Conservation (phyloP, 1,140 invertebrate species). For the Pteromalus puparum region DNA sequence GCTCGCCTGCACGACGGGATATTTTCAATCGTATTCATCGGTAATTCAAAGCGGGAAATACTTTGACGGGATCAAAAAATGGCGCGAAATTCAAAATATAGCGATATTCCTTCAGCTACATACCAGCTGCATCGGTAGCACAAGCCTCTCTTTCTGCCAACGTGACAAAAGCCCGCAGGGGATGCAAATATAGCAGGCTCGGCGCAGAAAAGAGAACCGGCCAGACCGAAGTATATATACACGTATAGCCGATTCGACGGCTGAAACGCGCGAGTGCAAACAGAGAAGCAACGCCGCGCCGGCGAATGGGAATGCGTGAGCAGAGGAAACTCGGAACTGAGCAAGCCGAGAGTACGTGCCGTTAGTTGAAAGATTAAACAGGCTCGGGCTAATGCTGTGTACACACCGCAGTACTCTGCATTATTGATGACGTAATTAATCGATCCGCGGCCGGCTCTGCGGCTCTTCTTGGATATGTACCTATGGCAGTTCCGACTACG, state of each 20-base stretch:
- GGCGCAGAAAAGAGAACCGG: neutral
- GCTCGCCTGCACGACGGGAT: too few species aligned
- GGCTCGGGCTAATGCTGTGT: constrained; percentile 29
- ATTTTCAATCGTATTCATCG: too few species aligned
- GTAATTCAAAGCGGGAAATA: too few species aligned
- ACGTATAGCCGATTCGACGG: too few species aligned
- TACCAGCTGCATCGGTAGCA: too few species aligned
- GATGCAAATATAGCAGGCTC: too few species aligned
- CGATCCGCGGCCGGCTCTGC: constrained; percentile 22
- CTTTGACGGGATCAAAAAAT: too few species aligned
- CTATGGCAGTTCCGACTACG: neutral
- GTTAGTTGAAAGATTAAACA: constrained; percentile 43
- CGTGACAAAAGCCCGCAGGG: too few species aligned
- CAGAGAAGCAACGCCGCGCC: neutral
- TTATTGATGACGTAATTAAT: constrained; percentile 46
- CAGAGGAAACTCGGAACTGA: neutral
- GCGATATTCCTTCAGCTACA: too few species aligned
- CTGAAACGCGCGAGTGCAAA: neutral
- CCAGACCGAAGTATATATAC: neutral
- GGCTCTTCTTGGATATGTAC: neutral
- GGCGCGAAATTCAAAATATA: too few species aligned
- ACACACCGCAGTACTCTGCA: constrained; percentile 20
- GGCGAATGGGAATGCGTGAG: neutral
- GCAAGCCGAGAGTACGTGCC: neutral
- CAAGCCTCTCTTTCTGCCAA: too few species aligned